phyloP scores from a whole-genome alignment of 2,888 invertebrate species.

The Noctuana brunneofusca region DNA sequence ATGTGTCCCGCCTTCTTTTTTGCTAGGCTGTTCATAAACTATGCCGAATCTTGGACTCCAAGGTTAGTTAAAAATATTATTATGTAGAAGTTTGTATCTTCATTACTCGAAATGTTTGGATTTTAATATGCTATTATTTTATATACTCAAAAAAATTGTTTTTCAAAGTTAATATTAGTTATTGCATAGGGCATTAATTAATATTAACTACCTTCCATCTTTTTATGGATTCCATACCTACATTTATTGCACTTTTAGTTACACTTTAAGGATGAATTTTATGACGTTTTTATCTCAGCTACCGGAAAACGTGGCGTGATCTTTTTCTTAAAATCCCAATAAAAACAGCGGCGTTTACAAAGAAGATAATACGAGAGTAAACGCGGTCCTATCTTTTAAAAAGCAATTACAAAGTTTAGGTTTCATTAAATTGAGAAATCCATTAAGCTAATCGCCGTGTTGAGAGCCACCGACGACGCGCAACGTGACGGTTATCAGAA shows the following conservation, averaged over 20 bases:
- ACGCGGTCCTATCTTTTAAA: slow-evolving; percentile 64
- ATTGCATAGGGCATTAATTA: too few species aligned
- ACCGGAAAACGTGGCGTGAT: slow-evolving; percentile 12
- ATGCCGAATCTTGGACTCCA: too few species aligned
- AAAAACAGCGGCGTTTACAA: slow-evolving; percentile 32
- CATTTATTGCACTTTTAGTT: not conserved
- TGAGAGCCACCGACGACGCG: slow-evolving; percentile 69
- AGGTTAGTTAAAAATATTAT: too few species aligned
- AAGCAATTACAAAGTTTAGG: slow-evolving; percentile 71
- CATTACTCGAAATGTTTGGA: too few species aligned
- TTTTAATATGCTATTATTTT: too few species aligned
- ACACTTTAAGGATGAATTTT: not conserved
- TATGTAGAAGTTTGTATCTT: too few species aligned
- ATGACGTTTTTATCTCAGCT: slow-evolving; percentile 6
- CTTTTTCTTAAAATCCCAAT: slow-evolving; percentile 13
- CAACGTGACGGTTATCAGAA: slow-evolving; percentile 76
- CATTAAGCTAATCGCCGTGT: slow-evolving; percentile 76
- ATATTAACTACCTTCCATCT: not conserved
- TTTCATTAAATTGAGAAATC: slow-evolving; percentile 77
- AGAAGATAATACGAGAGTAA: slow-evolving; percentile 46
- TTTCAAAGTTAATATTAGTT: too few species aligned
- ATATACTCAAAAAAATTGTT: too few species aligned
- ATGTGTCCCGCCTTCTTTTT: too few species aligned
- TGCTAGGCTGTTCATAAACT: too few species aligned
- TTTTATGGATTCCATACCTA: not conserved